A percentile compares a stretch with the other conserved stretches of the same genome.
phyloP scores from a whole-genome alignment of 2,888 invertebrate species.

The Ophion ventricosus region DNA sequence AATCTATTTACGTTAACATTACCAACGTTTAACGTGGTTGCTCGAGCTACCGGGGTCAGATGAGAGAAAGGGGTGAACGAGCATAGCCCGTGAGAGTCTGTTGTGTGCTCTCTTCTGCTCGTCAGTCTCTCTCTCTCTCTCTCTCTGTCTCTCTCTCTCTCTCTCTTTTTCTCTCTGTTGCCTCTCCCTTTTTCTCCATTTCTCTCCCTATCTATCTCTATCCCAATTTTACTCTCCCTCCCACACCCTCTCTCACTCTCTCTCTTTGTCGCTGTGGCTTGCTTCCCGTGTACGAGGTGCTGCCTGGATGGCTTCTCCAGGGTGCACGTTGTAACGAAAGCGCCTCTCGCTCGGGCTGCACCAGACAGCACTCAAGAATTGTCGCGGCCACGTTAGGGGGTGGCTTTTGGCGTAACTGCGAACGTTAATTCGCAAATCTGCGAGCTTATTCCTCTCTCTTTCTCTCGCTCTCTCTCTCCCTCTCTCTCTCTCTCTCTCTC shows the following conservation, averaged over 20 bases:
- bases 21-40: constrained; percentile 83
- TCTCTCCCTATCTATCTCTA: constrained; percentile 30
- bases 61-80: constrained; percentile 67
- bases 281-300: constrained; percentile 68
- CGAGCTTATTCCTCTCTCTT: constrained; percentile 51
- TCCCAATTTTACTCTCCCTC: constrained; percentile 47
- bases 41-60: constrained; percentile 77
- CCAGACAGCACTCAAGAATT: constrained; percentile 83
- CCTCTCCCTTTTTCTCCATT: neutral
- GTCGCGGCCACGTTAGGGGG: constrained; percentile 81
- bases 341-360: constrained; percentile 76
- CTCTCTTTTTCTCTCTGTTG: constrained; percentile 42
- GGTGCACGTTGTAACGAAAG: constrained; percentile 65
- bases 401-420: constrained; percentile 79
- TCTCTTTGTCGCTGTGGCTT: constrained; percentile 42
- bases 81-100: constrained; percentile 64
- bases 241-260: constrained; percentile 53
- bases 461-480: constrained; percentile 28
- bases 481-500: constrained; percentile 47
- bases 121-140: constrained; percentile 49
- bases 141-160: constrained; percentile 32
- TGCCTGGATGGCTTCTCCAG: constrained; percentile 62
- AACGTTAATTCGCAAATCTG: constrained; percentile 78
- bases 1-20: constrained; percentile 84
- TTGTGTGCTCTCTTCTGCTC: constrained; percentile 51